Evolutionary conservation across 2,113 vertebrate genomes (phyloP), one percentile per base, ranked within the genome.

Genomic region (Neogobius melanostomus): DNA sequence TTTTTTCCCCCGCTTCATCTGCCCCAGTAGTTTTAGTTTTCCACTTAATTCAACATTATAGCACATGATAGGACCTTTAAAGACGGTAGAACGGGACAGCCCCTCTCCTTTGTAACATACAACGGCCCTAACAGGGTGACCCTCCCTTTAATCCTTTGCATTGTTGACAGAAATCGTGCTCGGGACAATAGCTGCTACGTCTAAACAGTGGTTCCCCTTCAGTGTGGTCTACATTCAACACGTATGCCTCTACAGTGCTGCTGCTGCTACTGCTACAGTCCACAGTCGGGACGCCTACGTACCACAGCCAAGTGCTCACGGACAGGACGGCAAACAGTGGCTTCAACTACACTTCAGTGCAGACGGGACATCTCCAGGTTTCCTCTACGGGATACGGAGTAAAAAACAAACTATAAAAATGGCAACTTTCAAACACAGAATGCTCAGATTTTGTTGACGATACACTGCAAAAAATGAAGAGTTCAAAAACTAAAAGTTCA

Each of bases 301-400:
- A n/a, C 84, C 73, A 84, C 75, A 83, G 83, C 82, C 91, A 92
- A 91, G 92, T 92, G 91, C 90, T 89, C 83, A 81, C 28, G 88
- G 84, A 91, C 87, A 87, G 74, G 80, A 90, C 79, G 71, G 82
- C 64, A 9, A 86, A 83, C 82, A 87, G 86, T 83, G 71, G 84
- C 56, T 82, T 89, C 83, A 82, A 86, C 66, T 82, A 71, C 65
- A 81, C 64, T 71, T 75, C 83, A 90, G 88, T 91, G 88, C 81
- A 86, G 85, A 87, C 82, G 76, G 68, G 67, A 85, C 74, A 46
- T 83, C 66, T 36, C 59, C 0, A 53, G 1, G 62, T 64, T 68
- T 47, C 69, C 64, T 57, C 65, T 65, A 77, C 51, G 6, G 60
- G 71, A 71, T 72, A 77, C 6, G 49, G 64, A 72, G 46, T 54